Evolutionary conservation across 2,888 invertebrate species (phyloP), one percentile per base, ranked within the genome.

Genomic region (Drosophila kambysellisi): DNA sequence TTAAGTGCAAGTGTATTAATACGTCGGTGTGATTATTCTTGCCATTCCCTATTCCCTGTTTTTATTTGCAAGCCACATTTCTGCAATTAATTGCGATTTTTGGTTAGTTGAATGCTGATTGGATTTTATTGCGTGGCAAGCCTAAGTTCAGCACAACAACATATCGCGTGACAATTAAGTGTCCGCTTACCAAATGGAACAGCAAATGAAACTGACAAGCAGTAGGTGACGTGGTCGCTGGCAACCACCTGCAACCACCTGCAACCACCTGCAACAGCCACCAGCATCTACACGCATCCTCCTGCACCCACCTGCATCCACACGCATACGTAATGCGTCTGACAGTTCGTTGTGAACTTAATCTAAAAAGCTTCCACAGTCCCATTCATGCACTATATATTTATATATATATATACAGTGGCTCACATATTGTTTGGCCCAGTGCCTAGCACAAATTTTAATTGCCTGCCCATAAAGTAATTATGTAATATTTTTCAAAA

Each of bases 321-420:
- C 65, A 56, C 64, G 74, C 65, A 73, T 61, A 63, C 68, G 65
- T 70, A 80, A 79, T 76, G 66, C 50, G 52, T 54, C 78, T 73
- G 88, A 66, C 84, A 79, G 76, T 70, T 60, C 72, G 74, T 68
- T 72, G 65, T 52, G 52, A 72, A 73, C 82, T 81, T 83, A 71
- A 89, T 87, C 84, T 88, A 65, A 87, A 73, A 73, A 72, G 63
- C 41, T 59, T 20, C 57, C 50, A 48, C 39, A 48, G 43, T 20
- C 29, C 25, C 17, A 48, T 17, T 15, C 41, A 25, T 25, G 20
- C 20, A 50, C 25, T 25, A 25, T 25, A 25, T 25, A 25, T 25
- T 25, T n/a, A 29, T 39, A 12, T 17, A 43, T 30, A 12, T 9
- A 29, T n/a, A n/a, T n/a, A n/a, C n/a, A n/a, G n/a, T n/a, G n/a